Evolutionary conservation across 2,113 vertebrate genomes (phyloP), one percentile per base, ranked within the genome.

Genomic region (Aegypius monachus): DNA sequence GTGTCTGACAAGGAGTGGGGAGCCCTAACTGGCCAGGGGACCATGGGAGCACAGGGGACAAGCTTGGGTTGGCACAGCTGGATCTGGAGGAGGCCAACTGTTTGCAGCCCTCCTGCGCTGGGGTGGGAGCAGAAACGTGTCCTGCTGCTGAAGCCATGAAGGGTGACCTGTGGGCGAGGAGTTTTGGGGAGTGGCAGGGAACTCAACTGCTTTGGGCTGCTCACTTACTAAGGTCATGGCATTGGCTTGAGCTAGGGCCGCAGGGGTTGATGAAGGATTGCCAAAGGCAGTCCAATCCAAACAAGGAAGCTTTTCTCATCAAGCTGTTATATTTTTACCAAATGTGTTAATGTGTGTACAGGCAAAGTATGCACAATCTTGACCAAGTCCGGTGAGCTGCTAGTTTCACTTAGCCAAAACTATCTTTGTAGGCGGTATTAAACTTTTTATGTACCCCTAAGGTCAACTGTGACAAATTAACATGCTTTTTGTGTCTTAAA

Each of bases 261-360:
- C 6, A 7, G 65, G 61, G 50, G 26, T 5, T 80, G 79, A 34
- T 7, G 17, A 88, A 66, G 50, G 40, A 32, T 47, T 91, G 77
- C 47, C 58, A 67, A 31, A 89, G 59, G n/a, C 78, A 87, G 27
- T 82, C 87, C 90, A 94, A 29, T 34, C 11, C 78, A 93, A 96
- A 96, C 84, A 91, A 4, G 3, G 78, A 79, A 91, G 56, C 34
- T 97, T 93, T 84, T 87, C 58, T 90, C 10, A 5, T 80, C 52
- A 45, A 79, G 53, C 42, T 52, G 23, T 48, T 91, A 5, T 85
- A 11, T 75, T 91, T 94, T 82, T 82, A 72, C 65, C 62, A 81
- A 94, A 68, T 61, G 73, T 61, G 77, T 84, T 96, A 89, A 81
- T 72, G 58, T 91, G 70, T 68, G 19, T 72, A 72, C 52, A 83